Percentiles rank a stretch among this genome's conserved stretches.
Evolutionary conservation across 2,888 invertebrate species (phyloP).

Genomic region (Callimorpha dominula): DNA sequence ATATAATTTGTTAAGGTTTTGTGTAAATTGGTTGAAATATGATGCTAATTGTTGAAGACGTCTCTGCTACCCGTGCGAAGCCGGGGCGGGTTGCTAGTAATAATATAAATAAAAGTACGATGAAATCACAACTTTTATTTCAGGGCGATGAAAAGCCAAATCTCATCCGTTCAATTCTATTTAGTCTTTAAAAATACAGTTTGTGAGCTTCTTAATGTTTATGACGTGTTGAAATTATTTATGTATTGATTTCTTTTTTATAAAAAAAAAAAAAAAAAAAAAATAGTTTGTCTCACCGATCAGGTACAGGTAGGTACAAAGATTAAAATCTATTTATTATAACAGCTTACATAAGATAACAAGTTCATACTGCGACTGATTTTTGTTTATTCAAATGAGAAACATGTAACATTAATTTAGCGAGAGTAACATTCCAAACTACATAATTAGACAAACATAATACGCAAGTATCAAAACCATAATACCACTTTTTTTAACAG

Average conservation of each 20-base stretch:
- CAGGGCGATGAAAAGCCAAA: background rate
- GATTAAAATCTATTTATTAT: background rate
- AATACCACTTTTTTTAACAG: conserved; percentile 60
- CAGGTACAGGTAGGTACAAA: too few species aligned
- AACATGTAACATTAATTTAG: conserved; percentile 36
- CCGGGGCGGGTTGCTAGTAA: too few species aligned
- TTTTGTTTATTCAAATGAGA: conserved; percentile 39
- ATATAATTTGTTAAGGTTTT: too few species aligned
- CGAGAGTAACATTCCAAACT: conserved; percentile 41
- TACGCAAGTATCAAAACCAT: conserved; percentile 47
- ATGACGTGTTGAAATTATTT: background rate
- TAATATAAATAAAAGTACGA: background rate
- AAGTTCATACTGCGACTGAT: background rate
- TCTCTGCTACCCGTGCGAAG: too few species aligned
- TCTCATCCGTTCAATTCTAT: background rate
- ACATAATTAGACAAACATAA: conserved; percentile 44
- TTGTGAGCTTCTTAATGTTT: background rate
- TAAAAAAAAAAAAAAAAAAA: too few species aligned
- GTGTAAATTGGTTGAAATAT: too few species aligned
- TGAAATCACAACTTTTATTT: background rate
- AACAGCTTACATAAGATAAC: background rate
- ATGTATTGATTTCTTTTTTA: background rate
- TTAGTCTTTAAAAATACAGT: background rate
- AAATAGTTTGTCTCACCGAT: too few species aligned
- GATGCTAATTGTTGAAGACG: too few species aligned